Base-by-base conservation (phyloP, 2,888 invertebrate genomes). In the Copidosoma aretas region DNA sequence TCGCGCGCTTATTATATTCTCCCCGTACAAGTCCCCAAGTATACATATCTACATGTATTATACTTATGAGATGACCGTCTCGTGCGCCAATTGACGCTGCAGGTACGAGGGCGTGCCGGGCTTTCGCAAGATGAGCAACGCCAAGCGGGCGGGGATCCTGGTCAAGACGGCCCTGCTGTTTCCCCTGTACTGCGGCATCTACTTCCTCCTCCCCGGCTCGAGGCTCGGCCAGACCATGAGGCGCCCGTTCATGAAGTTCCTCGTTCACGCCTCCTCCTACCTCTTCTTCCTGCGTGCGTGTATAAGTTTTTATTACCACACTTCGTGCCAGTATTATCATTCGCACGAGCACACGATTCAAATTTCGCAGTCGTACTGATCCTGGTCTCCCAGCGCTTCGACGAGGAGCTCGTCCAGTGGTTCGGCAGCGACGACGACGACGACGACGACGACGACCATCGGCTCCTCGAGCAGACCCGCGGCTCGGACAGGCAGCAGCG, bases 201-300 rank as follows among this genome's bases (percentile, higher is more conserved):
- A 97, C 81, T 91, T 95, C 88, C 78, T 95, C 15, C 91, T 92
- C 0, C 97, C 97, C 0, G 91, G 91, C 78, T 93, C 93, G 60
- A 85, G 86, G 5, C 89, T 90, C 10, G 96, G 95, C 0, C 90
- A 89, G 76, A 87, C 97, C 39, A 91, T 97, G 90, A 88, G 94
- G 75, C 94, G 95, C 82, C 97, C 98, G 0, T 97, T 97, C 82
- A 95, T 98, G 91, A 97, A 97, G 85, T 98, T 98, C 83, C 89
- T 98, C 78, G 92, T 95, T 64, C 97, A 97, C 80, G 95, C 95
- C 10, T 92, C 96, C 0, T 95, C 97, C 17, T 98, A 98, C 82
- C 85, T 97, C 74, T 94, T 95, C 85, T 98, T 97, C 84, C 86
- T 98, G 71, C 87, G 97, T 97, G 85, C 14, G 52, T 52, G n/a